Evolutionary conservation across 2,113 vertebrate species (phyloP), one percentile per base, ranked within the genome.

Genomic region (Mola mola): DNA sequence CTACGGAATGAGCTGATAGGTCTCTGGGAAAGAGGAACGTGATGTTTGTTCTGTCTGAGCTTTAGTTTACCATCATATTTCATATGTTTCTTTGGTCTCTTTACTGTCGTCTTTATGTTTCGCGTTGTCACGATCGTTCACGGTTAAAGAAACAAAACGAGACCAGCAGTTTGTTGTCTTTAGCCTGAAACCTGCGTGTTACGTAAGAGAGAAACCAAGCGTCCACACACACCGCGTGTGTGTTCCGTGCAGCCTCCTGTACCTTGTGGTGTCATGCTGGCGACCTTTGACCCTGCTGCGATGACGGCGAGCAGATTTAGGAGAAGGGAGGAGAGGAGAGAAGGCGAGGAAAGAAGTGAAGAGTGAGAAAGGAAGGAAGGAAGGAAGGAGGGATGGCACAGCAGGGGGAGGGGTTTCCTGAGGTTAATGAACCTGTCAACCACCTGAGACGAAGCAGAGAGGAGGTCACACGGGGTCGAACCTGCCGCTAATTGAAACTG

Each of bases 381-480:
- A 19, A 11, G 16, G 22, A 6, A 6, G 41, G 37, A 34, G n/a
- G 17, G 48, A 44, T 49, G 76, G 47, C 44, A 66, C 1, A 0
- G 2, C 0, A 11, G 47, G 43, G 43, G 1, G 15, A 60, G 26
- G 15, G 15, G 61, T 37, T 76, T 76, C 68, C 78, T 58, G 62
- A 73, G 48, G 72, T 82, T 66, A 72, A 75, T 57, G 72, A 81
- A 79, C 26, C 67, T 63, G 85, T 87, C 85, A 76, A 8, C 16
- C 50, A 76, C 71, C 77, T 83, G 82, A 87, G 46, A 66, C 1
- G 26, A 73, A 79, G 24, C 13, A 40, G 48, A 69, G 52, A 49
- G 41, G 37, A 47, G 41, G 71, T 42, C 65, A 58, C 5, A 49
- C n/a, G n/a, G n/a, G 29, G 34, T 34, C 17, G 41, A 8, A n/a